These are phyloP conservation scores for Ailuropoda melanoleuca DNA, from an alignment of 2,113 vertebrate species.

Conservation along the genomic window DNA sequence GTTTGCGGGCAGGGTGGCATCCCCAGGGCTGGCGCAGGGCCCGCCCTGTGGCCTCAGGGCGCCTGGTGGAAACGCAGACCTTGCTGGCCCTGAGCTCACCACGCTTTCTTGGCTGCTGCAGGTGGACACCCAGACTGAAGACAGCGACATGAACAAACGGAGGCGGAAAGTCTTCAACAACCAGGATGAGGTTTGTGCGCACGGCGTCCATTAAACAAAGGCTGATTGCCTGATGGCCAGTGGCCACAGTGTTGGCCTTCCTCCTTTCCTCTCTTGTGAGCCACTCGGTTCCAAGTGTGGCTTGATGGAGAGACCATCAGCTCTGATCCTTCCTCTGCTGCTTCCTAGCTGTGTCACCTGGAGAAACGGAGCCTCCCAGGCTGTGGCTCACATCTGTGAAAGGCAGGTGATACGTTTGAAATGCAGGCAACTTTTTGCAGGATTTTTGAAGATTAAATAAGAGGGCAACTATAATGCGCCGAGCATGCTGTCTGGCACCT, in stretches of 20 bases:
- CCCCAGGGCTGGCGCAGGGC: not conserved
- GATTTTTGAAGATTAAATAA: not conserved
- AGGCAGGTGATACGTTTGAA: not conserved
- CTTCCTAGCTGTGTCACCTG: not conserved
- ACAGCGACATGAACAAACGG: constrained; percentile 92
- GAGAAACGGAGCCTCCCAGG: not conserved
- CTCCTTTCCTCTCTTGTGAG: not conserved
- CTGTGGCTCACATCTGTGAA: not conserved
- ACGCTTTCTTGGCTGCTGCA: constrained; percentile 71
- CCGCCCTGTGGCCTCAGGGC: not conserved
- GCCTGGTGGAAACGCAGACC: not conserved
- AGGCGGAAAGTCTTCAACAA: constrained; percentile 88
- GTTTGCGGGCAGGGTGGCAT: not conserved
- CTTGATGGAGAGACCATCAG: not conserved
- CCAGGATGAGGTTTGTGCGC: constrained; percentile 91
- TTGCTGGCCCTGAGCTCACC: not conserved
- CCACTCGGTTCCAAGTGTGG: not conserved
- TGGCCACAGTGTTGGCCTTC: not conserved
- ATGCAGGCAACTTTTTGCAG: not conserved
- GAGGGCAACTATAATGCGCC: not conserved
- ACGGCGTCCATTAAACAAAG: not conserved
- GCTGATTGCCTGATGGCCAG: not conserved
- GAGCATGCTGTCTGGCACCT: not conserved
- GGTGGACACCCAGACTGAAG: constrained; percentile 90
- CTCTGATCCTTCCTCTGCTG: not conserved